Conservation (phyloP, 1,140 invertebrate genomes). For the Tetramorium parvispinum region DNA sequence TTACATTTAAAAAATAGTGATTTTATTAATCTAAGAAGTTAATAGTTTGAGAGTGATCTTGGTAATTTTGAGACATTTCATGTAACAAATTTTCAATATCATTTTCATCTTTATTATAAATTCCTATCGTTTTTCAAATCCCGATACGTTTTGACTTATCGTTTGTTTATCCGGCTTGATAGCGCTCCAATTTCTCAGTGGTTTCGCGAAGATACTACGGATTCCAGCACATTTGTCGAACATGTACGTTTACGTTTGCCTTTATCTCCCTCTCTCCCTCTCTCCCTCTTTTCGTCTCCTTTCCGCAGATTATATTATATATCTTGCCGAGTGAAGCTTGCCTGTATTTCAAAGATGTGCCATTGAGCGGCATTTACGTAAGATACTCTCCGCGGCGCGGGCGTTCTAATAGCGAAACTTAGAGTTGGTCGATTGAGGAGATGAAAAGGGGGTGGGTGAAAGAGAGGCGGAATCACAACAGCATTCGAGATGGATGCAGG, state of each 20-base stretch:
- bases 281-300: no score
- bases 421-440: not conserved
- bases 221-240: not conserved
- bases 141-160: not conserved
- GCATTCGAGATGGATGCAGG: slow-evolving; percentile 44
- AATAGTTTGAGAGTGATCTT: not conserved
- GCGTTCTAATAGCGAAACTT: slow-evolving; percentile 60
- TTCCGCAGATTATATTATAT: slow-evolving; percentile 44
- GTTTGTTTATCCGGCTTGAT: not conserved
- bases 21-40: not conserved
- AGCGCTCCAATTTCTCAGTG: not conserved
- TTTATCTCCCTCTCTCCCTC: not conserved
- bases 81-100: not conserved
- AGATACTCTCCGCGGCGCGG: slow-evolving; percentile 51
- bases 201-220: not conserved
- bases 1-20: not conserved
- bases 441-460: not conserved
- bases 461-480: slow-evolving; percentile 7
- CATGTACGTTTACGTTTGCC: slow-evolving; percentile 20
- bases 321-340: not conserved
- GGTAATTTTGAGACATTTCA: not conserved
- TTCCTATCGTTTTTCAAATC: not conserved
- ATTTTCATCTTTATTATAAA: not conserved
- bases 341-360: slow-evolving; percentile 46
- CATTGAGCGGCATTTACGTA: slow-evolving; percentile 51